These are phyloP conservation scores for Podarcis raffonei DNA, from an alignment of 2,113 vertebrate species.

Conservation along the genomic window DNA sequence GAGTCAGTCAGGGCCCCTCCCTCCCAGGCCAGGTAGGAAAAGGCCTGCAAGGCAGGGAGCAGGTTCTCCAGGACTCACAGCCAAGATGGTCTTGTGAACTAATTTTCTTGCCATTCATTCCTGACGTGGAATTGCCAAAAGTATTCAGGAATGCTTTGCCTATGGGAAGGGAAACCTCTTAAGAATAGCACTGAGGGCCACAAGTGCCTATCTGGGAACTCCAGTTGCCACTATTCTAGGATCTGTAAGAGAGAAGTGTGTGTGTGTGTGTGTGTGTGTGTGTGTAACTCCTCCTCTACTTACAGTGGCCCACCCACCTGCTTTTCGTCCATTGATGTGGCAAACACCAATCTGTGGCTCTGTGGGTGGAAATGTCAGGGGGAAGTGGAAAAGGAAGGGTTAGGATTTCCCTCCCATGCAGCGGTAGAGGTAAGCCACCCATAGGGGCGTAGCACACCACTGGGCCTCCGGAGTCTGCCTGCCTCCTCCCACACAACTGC, in stretches of 20 bases:
- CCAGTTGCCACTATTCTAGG: neutral
- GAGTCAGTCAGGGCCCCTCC: too few species aligned
- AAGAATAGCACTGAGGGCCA: neutral
- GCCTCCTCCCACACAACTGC: too few species aligned
- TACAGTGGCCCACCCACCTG: neutral
- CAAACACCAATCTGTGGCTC: neutral
- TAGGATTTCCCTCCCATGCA: neutral
- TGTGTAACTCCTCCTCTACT: neutral
- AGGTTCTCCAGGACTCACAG: too few species aligned
- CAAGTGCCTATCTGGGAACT: neutral
- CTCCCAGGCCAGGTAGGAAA: too few species aligned
- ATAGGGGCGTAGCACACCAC: too few species aligned
- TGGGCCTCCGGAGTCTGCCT: too few species aligned
- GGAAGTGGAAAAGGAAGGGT: neutral
- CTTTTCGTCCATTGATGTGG: neutral
- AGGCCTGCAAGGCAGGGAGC: too few species aligned
- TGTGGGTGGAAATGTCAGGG: neutral
- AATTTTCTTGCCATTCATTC: neutral
- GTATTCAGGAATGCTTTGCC: neutral
- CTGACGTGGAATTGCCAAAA: neutral
- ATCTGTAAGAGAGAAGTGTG: neutral
- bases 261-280: too few species aligned
- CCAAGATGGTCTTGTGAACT: neutral
- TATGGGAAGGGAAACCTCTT: neutral
- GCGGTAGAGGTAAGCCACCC: neutral